phyloP scores from a whole-genome alignment of 2,797 vertebrate genomes.

The Sebastes glaucus region DNA sequence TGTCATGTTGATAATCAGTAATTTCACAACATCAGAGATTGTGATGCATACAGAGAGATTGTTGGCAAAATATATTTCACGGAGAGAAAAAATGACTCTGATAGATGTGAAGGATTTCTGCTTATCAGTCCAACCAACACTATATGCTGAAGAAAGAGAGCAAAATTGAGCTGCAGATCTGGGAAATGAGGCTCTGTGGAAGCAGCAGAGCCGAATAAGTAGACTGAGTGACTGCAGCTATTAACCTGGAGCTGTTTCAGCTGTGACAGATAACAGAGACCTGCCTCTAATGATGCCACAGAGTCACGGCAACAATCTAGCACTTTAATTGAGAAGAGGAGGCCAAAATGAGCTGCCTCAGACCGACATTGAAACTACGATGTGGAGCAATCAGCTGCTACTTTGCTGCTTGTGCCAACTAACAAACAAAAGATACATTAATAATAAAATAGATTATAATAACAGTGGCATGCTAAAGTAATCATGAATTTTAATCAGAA shows the following conservation, averaged over 20 bases:
- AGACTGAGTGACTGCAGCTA: conserved; percentile 52
- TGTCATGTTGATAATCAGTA: background rate
- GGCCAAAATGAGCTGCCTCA: conserved; percentile 13
- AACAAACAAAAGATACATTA: background rate
- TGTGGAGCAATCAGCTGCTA: conserved; percentile 12
- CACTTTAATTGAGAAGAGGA: conserved; percentile 31
- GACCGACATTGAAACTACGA: conserved; percentile 2
- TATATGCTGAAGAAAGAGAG: background rate
- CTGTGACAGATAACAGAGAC: conserved; percentile 59
- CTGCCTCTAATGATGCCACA: conserved; percentile 52
- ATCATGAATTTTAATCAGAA: conserved; percentile 34
- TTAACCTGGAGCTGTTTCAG: conserved; percentile 66
- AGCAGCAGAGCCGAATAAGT: conserved; percentile 63
- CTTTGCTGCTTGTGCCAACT: conserved; percentile 4
- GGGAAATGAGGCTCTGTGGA: conserved; percentile 51
- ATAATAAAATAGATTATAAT: conserved; percentile 13
- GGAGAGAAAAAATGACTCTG: background rate
- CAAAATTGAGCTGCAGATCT: conserved; percentile 18
- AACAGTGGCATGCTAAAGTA: conserved; percentile 16
- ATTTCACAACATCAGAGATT: background rate
- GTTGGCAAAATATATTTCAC: background rate
- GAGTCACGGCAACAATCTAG: conserved; percentile 27
- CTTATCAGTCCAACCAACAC: background rate
- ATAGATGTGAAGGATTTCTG: conserved; percentile 7
- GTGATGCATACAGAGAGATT: background rate